Base-by-base conservation (phyloP, 2,888 invertebrate genomes). In the Ennomos fuscantarius region DNA sequence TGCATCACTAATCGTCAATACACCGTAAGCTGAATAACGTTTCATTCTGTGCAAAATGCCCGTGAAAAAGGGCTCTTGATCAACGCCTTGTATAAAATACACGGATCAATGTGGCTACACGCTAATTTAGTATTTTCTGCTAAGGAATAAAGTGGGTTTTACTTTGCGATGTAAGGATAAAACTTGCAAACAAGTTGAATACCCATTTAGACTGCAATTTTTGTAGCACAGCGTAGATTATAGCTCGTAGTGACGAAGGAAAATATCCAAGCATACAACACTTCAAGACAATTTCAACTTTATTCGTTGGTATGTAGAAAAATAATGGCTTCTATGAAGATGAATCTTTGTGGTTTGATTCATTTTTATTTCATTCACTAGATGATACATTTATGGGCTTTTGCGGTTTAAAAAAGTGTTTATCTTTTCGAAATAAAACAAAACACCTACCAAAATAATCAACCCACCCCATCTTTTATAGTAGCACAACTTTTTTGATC, bases 341-440 rank as follows among this genome's bases (percentile, higher is more conserved):
- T 48, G 48, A 55, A 48, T 31, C 9, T 9, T 54, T 65, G 67
- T 60, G 62, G 68, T 63, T 63, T 63, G 60, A 58, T 59, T 59
- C 66, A 66, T 56, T 79, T 79, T 83, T 79, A 78, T 81, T 77
- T 72, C 69, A 73, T 78, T 84, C 80, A 82, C 84, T 84, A 85
- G 74, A 73, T 66, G 72, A 74, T 77, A n/a, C n/a, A 82, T 85
- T 86, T 82, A 76, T 73, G 77, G 70, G 77, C 76, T 74, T 79
- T 82, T 79, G 79, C 63, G 77, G 48, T 48, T 55, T 39, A 73
- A 79, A 72, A 78, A 80, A 80, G 71, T 70, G 72, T 60, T 77
- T 70, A 24, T 24, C 6, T 24, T 24, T 6, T 24, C 5, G 24
- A 24, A 24, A 24, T 0, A 5, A 24, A 24, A 6, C 5, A 3